A percentile compares a stretch with the other conserved stretches of the same genome.
Conservation (phyloP, 2,113 vertebrate genomes). For the Martes martes region DNA sequence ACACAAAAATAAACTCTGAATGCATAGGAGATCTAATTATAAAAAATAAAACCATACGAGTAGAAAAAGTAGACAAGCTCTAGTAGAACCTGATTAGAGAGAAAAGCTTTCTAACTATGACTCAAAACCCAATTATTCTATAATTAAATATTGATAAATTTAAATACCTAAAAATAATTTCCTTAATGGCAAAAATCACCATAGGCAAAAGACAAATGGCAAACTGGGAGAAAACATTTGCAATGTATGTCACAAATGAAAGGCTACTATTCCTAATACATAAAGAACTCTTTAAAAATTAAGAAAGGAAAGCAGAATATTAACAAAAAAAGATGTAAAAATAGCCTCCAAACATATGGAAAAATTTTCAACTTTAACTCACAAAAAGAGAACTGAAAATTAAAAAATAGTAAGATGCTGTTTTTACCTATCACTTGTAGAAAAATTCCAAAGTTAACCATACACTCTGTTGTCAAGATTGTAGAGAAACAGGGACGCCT, state of each 20-base stretch:
- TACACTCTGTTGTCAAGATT: background rate
- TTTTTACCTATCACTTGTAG: background rate
- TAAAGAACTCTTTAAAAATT: background rate
- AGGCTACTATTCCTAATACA: background rate
- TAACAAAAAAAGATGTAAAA: background rate
- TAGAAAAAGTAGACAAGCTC: background rate
- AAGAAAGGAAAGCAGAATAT: background rate
- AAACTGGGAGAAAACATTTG: background rate
- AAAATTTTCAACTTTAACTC: conserved; percentile 31
- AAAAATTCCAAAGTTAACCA: background rate
- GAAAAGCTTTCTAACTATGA: background rate
- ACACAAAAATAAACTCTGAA: background rate
- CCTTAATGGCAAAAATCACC: background rate
- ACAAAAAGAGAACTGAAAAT: conserved; percentile 6
- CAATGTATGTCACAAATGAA: background rate
- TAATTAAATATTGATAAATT: conserved; percentile 3
- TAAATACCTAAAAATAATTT: background rate
- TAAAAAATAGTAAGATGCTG: background rate
- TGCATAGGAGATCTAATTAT: background rate
- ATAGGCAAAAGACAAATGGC: conserved; percentile 5
- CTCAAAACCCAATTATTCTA: background rate
- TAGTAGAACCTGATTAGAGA: background rate
- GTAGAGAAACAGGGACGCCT: background rate
- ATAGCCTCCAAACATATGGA: background rate
- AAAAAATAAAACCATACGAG: background rate